Base-by-base conservation (phyloP, 2,113 vertebrate genomes). In the Notarius lentiginosus region DNA sequence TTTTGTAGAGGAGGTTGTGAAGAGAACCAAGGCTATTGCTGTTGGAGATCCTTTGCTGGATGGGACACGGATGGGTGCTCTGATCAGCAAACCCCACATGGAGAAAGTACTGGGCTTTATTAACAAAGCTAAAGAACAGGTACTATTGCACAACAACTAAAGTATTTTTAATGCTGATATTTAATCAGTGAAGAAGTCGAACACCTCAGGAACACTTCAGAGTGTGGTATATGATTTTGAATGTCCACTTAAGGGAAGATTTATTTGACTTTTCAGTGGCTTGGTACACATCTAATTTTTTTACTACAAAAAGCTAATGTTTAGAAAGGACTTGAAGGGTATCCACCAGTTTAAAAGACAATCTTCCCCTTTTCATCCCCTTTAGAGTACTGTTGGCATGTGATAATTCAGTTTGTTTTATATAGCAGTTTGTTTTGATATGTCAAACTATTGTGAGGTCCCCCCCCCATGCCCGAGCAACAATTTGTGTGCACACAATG, bases 41-140 rank as follows among this genome's bases (percentile, higher is more conserved):
- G 79, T 99, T 76, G 98, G 98, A 18, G 97, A 99, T 90, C 98
- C 98, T 0, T 94, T 99, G 79, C 92, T 96, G 84, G 94, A 97
- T 8, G 93, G 91, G 30, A 99, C 98, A 0, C 93, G 96, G 34
- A 99, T 99, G 98, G 98, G 98, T 18, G 96, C 96, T 0, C 95
- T 99, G 84, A 98, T 99, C 93, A 99, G 95, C 92, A 94, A 63
- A 1, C 93, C 95, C 0, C 98, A 99, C 5, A 93, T 98, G 92
- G 95, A 98, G 1, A 97, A 96, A 85, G 98, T 98, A 53, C 92
- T 98, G 84, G 95, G 95, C 51, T 99, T 96, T 65, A 91, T 99
- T 85, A 94, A 85, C 22, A 92, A 93, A 90, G 98, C 98, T 0
- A 96, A 97, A 93, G 94, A 96, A 61, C 94, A 99, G 97, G 98